Base-by-base conservation (phyloP, 2,797 vertebrate genomes). In the Sandelia bainsii region DNA sequence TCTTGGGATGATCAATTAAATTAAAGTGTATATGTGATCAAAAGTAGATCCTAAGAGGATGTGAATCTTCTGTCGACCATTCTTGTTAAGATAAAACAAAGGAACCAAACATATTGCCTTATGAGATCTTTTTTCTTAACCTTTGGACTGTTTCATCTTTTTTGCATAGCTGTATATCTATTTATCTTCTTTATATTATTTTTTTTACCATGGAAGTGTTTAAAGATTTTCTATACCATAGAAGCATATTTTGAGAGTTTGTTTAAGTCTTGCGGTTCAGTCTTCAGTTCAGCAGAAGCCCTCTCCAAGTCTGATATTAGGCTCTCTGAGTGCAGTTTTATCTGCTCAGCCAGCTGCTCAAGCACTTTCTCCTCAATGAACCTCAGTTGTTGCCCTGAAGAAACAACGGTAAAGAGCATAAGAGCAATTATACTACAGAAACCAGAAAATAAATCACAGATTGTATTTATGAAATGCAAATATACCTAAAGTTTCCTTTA, bases 401-500 rank as follows among this genome's bases (percentile, higher is more conserved):
- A 75, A 59, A 74, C 61, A 80, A 59, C 65, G 13, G 10, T 12
- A 51, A 59, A 34, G 5, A 56, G 8, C 3, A 51, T 12, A 11
- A 50, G 7, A 60, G 3, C 10, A 50, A 17, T 22, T 20, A 61
- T 22, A 0, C 40, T 14, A 0, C 8, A 34, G n/a, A 69, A 1
- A 44, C 6, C 42, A 39, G 0, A 27, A 23, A 46, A 5, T 11
- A 19, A 56, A 9, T 12, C 9, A 40, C 9, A 39, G 2, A 19
- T 42, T 5, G 5, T 42, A 16, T 42, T 48, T 0, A 45, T 17
- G 17, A 5, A 6, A 22, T 62, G 1, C 6, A 58, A 13, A 80
- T 91, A 17, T 67, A 97, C 96, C 82, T 25, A 95, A 77, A 61
- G 87, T 58, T 23, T 91, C 79, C 70, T 88, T 94, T 7, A 94